Percentiles rank a stretch among this genome's conserved stretches.
Conservation (phyloP, 2,113 vertebrate species). For the Chaetodon trifascialis region DNA sequence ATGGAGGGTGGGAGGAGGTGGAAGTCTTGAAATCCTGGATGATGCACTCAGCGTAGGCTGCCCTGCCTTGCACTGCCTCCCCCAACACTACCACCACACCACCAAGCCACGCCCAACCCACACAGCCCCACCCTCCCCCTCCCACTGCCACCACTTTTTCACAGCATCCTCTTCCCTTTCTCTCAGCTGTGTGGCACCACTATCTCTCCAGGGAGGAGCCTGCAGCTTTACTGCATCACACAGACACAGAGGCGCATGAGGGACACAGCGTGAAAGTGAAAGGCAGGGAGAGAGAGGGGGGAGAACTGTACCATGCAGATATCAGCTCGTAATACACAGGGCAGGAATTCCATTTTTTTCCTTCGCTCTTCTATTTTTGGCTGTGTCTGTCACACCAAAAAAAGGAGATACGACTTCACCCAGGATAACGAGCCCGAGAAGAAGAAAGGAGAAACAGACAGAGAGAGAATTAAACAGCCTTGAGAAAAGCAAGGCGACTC, state of each 20-base stretch:
- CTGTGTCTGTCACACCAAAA: conserved; percentile 18
- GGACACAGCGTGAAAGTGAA: conserved; percentile 48
- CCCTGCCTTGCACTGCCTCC: conserved; percentile 56
- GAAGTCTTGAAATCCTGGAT: conserved; percentile 65
- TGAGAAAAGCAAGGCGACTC: conserved; percentile 38
- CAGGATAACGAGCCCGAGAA: conserved; percentile 12
- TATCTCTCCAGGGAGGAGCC: conserved; percentile 76
- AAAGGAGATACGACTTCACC: conserved; percentile 7
- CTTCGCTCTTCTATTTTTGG: conserved; percentile 42
- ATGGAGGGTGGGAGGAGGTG: conserved; percentile 58
- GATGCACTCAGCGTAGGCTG: conserved; percentile 59
- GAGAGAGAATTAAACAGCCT: conserved; percentile 34
- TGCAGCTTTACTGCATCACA: conserved; percentile 70
- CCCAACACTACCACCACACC: neutral
- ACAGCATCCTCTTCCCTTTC: conserved; percentile 56
- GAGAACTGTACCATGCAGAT: conserved; percentile 35
- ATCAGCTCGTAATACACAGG: conserved; percentile 36
- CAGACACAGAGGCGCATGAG: conserved; percentile 44
- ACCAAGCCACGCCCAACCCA: conserved; percentile 38
- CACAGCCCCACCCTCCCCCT: conserved; percentile 15
- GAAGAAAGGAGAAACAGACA: conserved; percentile 13
- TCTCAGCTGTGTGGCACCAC: conserved; percentile 72
- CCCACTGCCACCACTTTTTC: conserved; percentile 35
- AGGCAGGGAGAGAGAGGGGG: conserved; percentile 29
- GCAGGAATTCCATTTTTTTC: conserved; percentile 24